Evolutionary conservation across 1,140 invertebrate species (phyloP).

Genomic region (Drosophila parvula): DNA sequence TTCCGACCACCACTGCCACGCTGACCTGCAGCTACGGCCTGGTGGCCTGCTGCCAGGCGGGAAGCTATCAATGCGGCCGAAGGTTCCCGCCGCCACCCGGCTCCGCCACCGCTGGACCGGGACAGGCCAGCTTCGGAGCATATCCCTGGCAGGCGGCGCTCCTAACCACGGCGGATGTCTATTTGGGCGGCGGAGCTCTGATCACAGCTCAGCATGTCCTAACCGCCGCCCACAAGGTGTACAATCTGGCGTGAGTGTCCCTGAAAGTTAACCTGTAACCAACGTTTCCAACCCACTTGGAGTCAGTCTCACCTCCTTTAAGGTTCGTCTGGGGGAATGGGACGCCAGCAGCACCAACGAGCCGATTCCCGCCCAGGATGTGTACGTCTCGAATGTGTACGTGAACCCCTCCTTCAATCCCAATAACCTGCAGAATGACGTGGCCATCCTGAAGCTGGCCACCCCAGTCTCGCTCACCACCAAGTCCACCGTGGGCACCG

Average conservation of each 20-base stretch:
- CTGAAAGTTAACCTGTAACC: too few relatives aligned
- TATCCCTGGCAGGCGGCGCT: slow-evolving; percentile 85
- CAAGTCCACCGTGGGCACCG: slow-evolving; percentile 88
- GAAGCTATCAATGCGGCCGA: slow-evolving; percentile 75
- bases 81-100: slow-evolving; percentile 74
- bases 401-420: slow-evolving; percentile 88
- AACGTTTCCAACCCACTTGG: background rate
- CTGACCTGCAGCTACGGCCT: slow-evolving; percentile 67
- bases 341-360: slow-evolving; percentile 87
- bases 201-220: slow-evolving; percentile 87
- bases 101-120: slow-evolving; percentile 38
- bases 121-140: slow-evolving; percentile 75
- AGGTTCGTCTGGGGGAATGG: slow-evolving; percentile 89
- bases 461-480: slow-evolving; percentile 86
- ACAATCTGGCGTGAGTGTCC: slow-evolving; percentile 86
- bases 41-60: slow-evolving; percentile 71
- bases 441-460: slow-evolving; percentile 88
- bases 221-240: slow-evolving; percentile 89
- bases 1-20: slow-evolving; percentile 25
- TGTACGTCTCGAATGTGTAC: slow-evolving; percentile 85
- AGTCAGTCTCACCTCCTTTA: slow-evolving; percentile 78
- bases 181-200: slow-evolving; percentile 88
- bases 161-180: slow-evolving; percentile 85
- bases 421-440: slow-evolving; percentile 88
- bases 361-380: slow-evolving; percentile 87